A percentile compares a stretch with the other conserved stretches of the same genome.
These are phyloP conservation scores for Margarornis squamiger DNA, from an alignment of 2,797 vertebrate genomes.

Conservation along the genomic window DNA sequence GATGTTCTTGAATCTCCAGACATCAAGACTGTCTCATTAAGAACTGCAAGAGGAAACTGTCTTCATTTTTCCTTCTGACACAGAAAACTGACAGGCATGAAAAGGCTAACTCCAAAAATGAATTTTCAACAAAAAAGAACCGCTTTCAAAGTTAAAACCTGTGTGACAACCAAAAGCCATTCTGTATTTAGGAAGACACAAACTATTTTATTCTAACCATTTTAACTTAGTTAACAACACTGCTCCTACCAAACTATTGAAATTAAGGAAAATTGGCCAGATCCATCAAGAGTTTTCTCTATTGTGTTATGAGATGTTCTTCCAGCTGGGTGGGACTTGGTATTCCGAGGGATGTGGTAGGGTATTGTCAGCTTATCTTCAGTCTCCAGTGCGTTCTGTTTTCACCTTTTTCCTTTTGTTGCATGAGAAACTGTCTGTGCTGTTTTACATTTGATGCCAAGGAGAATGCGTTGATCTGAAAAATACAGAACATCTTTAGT, in stretches of 20 bases:
- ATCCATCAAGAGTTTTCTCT: not conserved
- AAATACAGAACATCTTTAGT: not conserved
- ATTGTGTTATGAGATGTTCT: not conserved
- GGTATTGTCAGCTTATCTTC: not conserved
- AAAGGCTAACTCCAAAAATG: not conserved
- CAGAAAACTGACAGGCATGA: not conserved
- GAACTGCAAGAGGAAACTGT: not conserved
- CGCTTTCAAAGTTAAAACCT: not conserved
- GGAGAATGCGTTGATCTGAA: not conserved
- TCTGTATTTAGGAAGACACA: not conserved
- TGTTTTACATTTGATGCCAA: not conserved
- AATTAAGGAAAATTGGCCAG: not conserved
- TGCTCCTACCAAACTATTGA: not conserved
- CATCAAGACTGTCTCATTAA: not conserved
- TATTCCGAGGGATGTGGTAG: not conserved
- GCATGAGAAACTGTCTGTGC: not conserved
- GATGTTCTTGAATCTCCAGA: not conserved
- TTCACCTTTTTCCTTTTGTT: not conserved
- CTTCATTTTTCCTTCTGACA: not conserved
- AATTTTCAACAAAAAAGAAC: not conserved
- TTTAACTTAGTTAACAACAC: not conserved
- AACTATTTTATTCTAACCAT: not conserved
- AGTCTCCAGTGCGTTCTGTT: not conserved
- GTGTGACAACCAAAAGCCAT: not conserved
- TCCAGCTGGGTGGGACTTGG: not conserved